These are phyloP conservation scores for Aphaenogaster floridana DNA, from an alignment of 1,140 invertebrate genomes.

Conservation along the genomic window DNA sequence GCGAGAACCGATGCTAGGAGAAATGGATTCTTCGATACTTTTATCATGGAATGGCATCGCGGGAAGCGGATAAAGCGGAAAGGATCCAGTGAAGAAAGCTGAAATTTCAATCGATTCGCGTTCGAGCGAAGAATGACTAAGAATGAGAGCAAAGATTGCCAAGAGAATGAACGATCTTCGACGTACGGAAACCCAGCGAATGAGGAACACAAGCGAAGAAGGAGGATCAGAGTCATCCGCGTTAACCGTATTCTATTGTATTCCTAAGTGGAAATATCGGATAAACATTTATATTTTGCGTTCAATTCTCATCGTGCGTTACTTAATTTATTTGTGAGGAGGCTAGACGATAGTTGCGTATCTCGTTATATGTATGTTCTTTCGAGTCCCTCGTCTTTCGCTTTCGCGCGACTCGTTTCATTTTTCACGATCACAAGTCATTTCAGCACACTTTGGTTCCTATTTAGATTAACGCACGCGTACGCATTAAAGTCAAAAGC, in stretches of 20 bases:
- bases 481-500: conserved; percentile 20
- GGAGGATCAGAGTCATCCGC: conserved; percentile 4
- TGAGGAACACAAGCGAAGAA: not conserved
- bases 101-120: conserved; percentile 23
- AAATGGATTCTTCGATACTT: conserved; percentile 22
- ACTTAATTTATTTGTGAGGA: conserved; percentile 40
- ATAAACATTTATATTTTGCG: conserved; percentile 1
- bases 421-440: conserved; percentile 29
- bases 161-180: not conserved
- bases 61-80: conserved; percentile 19
- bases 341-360: not conserved
- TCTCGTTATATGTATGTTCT: conserved; percentile 2
- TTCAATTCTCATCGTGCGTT: not conserved
- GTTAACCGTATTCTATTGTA: not conserved
- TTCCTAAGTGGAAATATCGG: not conserved
- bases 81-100: conserved; percentile 12
- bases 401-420: not conserved
- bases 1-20: not conserved
- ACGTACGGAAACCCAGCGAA: not conserved
- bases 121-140: conserved; percentile 29
- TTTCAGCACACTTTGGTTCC: conserved; percentile 53
- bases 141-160: conserved; percentile 18
- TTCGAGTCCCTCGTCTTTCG: conserved; percentile 5
- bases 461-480: conserved; percentile 56
- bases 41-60: conserved; percentile 23